Base-by-base conservation (phyloP, 2,888 invertebrate genomes). In the Petrolisthes cinctipes region DNA sequence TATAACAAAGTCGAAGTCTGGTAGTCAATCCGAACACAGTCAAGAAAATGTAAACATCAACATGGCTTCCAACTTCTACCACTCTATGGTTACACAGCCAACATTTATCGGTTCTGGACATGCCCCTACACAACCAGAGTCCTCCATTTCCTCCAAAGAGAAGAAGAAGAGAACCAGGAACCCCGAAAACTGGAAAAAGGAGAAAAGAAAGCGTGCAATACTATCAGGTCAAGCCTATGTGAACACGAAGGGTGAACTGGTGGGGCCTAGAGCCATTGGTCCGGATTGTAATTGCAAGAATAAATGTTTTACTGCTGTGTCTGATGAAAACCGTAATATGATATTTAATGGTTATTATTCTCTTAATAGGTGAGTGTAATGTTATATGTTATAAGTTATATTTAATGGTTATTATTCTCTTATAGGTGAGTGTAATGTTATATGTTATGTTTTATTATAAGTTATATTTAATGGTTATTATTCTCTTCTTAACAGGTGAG, bases 271-370 rank as follows among this genome's bases (percentile, higher is more conserved):
- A 92, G 93, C 93, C 91, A 94, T 94, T 2, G 94, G 94, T 1
- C 92, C 94, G 76, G 94, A 94, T 91, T 94, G 94, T 91, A 93
- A 94, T 91, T 94, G 94, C 91, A 93, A 94, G 81, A 92, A 94
- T 91, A 93, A 93, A 92, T 94, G 94, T 84, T 88, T 86, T 83
- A 68, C 11, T 1, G 81, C 86, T 37, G 90, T 91, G 17, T 84
- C 85, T 23, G 94, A 94, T 92, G 93, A 94, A 89, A 92, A 94
- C 7, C 92, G 94, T 91, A 91, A 93, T 53, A 94, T 93, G 92
- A 94, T 94, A 11, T 94, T 94, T 92, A 94, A 94, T 91, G 94
- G 94, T 4, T 94, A 94, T 91, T 94, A 94, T 91, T 93, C 94
- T 5, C 94, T 94, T 93, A 94, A 94, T 92, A 94, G 90, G 90